These are phyloP conservation scores for Cervus canadensis DNA, from an alignment of 2,113 vertebrate species.

Conservation along the genomic window DNA sequence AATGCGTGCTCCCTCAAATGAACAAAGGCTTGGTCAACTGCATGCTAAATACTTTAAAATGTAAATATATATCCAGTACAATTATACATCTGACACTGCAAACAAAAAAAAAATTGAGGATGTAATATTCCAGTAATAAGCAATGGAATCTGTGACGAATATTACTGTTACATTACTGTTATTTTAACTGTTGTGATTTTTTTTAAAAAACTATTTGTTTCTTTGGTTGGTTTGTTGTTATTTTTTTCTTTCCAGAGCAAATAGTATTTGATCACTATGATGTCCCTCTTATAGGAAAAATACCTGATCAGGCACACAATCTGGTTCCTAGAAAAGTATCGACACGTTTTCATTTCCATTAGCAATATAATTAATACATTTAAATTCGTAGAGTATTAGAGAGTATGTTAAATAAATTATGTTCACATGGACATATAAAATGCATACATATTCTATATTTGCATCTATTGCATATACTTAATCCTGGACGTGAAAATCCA, in stretches of 20 bases:
- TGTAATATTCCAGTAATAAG: conserved; percentile 26
- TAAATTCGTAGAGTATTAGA: background rate
- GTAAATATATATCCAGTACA: conserved; percentile 17
- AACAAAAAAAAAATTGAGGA: background rate
- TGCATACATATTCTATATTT: background rate
- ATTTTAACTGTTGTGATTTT: background rate
- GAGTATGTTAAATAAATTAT: background rate
- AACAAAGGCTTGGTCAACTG: conserved; percentile 53
- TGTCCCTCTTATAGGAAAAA: conserved; percentile 38
- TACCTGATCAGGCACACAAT: conserved; percentile 27
- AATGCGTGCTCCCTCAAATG: background rate
- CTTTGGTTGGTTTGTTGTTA: background rate
- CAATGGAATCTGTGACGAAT: background rate
- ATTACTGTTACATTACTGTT: background rate
- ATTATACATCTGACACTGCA: background rate
- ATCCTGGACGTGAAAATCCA: background rate
- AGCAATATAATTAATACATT: conserved; percentile 11
- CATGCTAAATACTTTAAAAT: conserved; percentile 40
- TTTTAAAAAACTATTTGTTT: background rate
- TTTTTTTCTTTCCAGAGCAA: conserved; percentile 47
- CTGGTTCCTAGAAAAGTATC: background rate
- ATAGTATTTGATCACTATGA: conserved; percentile 20
- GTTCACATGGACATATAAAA: background rate
- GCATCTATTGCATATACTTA: background rate
- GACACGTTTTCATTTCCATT: conserved; percentile 27